phyloP scores from a whole-genome alignment of 2,888 invertebrate genomes.

The Andricus quercusramuli region DNA sequence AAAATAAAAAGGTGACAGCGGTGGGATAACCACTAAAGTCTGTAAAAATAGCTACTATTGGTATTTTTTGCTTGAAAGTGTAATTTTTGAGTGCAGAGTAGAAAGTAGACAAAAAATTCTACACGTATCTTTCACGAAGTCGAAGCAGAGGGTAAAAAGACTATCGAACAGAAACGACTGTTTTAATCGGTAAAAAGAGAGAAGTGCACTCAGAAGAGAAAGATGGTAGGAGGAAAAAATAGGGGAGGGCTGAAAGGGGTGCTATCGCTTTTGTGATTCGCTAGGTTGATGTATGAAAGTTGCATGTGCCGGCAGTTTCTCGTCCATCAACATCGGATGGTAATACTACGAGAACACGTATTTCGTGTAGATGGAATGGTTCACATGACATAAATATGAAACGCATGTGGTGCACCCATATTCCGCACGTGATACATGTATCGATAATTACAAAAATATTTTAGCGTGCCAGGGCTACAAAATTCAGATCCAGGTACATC shows the following conservation, averaged over 20 bases:
- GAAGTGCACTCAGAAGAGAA: conserved; percentile 20
- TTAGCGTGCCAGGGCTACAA: not conserved
- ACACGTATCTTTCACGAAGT: not conserved
- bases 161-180: conserved; percentile 40
- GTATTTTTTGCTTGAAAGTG: too few species aligned
- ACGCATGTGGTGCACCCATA: conserved; percentile 18
- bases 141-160: not conserved
- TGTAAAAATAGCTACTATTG: too few species aligned
- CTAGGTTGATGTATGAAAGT: conserved; percentile 63
- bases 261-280: conserved; percentile 54
- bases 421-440: conserved; percentile 13
- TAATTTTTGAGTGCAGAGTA: not conserved
- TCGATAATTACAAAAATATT: conserved; percentile 22
- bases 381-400: conserved; percentile 29
- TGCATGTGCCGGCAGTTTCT: conserved; percentile 55
- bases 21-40: too few species aligned
- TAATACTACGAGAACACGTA: conserved; percentile 19
- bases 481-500: not conserved
- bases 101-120: conserved; percentile 56
- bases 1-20: too few species aligned
- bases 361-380: conserved; percentile 20
- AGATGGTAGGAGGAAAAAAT: not conserved
- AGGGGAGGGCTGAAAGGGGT: not conserved
- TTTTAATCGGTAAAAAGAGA: conserved; percentile 59
- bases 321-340: conserved; percentile 62